Base-by-base conservation (phyloP, 2,888 invertebrate genomes). In the Imbricaverruca yamaguchii region DNA sequence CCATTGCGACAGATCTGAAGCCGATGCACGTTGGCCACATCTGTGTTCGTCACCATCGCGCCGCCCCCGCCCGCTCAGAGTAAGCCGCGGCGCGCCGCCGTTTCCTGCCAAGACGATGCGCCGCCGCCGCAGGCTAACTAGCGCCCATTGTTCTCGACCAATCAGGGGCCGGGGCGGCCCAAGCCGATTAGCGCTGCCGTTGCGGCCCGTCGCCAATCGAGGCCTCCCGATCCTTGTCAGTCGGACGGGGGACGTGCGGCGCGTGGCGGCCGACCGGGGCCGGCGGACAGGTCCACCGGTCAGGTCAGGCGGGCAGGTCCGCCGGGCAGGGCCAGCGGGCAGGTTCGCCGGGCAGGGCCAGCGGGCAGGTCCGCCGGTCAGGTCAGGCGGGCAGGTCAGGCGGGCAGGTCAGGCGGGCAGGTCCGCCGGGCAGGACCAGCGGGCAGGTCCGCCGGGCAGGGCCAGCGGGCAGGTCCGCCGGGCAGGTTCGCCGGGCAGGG, bases 141-240 rank as follows among this genome's bases (percentile, higher is more conserved):
- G 55, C 65, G 63, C 3, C 55, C 53, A 53, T 63, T 80, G 67
- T 67, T 80, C 80, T 63, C 55, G 13, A 25, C 59, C 63, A 67
- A 55, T 69, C 80, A 80, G 63, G 55, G 18, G 65, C 13, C 55
- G n/a, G 39, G 80, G 61, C 39, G 56, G 59, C 74, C 56, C 55
- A 39, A 39, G 77, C 53, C 21, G 63, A 79, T 57, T 53, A 79
- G 56, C 55, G 21, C 13, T 8, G 2, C 18, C 10, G 63, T 6
- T 39, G 15, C 69, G 15, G 69, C 6, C 39, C 39, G 39, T 15
- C 69, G 15, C 69, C 69, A 69, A 69, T 69, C 69, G 23, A 69
- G 39, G 69, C n/a, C 10, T 9, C 12, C 15, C 69, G 69, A 15
- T 23, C 69, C 39, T 1, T 15, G 69, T 25, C 67, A 12, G 61